phyloP scores from a whole-genome alignment of 2,113 vertebrate genomes.

The Rhipidura dahli region DNA sequence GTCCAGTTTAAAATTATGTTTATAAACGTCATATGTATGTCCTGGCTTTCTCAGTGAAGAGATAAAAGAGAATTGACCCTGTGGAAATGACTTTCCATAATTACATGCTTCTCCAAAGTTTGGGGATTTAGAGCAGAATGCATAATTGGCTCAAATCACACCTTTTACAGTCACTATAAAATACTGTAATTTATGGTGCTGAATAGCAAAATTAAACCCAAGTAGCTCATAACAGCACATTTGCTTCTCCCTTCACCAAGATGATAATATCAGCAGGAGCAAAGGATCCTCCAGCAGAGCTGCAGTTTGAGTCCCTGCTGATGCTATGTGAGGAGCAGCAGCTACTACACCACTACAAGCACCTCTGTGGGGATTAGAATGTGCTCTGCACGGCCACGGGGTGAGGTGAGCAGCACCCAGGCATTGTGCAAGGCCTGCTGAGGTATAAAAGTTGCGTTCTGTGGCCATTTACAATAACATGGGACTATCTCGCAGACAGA shows the following conservation, averaged over 20 bases:
- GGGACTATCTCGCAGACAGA: no score
- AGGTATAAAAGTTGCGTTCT: background rate
- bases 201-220: conserved; percentile 12
- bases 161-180: background rate
- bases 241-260: background rate
- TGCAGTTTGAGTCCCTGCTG: background rate
- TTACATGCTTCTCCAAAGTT: background rate
- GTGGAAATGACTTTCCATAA: background rate
- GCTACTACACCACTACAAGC: background rate
- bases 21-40: background rate
- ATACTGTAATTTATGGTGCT: background rate
- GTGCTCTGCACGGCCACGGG: background rate
- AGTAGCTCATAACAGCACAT: background rate
- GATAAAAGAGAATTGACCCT: background rate
- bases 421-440: background rate
- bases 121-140: background rate
- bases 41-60: background rate
- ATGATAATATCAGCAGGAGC: background rate
- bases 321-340: background rate
- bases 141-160: conserved; percentile 9
- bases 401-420: background rate
- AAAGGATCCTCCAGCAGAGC: background rate
- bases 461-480: background rate
- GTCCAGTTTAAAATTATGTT: background rate
- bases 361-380: background rate